Evolutionary conservation across 1,140 invertebrate genomes (phyloP).

Genomic region (Neuroterus valhalla): DNA sequence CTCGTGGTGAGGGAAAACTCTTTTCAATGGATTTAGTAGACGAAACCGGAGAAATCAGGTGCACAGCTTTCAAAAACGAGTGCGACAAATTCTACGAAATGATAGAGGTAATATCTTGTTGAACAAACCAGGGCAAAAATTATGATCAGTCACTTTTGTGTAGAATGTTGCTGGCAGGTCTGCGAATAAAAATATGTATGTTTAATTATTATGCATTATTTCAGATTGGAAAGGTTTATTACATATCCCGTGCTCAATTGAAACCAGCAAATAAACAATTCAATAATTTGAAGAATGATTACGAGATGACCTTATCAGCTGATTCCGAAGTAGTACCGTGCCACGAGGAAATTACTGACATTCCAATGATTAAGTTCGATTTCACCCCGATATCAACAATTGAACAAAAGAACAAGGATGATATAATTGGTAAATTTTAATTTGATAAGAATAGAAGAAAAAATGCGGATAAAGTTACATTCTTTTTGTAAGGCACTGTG

Average conservation of each 20-base stretch:
- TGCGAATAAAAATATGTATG: conserved; percentile 13
- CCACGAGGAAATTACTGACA: conserved; percentile 76
- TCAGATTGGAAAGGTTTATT: conserved; percentile 90
- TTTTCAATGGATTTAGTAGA: conserved; percentile 96
- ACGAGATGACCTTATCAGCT: conserved; percentile 93
- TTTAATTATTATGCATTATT: conserved; percentile 54
- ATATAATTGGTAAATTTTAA: conserved; percentile 80
- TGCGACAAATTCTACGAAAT: conserved; percentile 94
- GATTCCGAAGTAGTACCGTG: conserved; percentile 87
- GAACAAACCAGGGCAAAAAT: not conserved
- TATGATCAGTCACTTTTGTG: too few species aligned
- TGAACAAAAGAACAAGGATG: conserved; percentile 80
- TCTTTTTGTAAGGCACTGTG: conserved; percentile 30
- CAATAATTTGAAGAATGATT: conserved; percentile 91
- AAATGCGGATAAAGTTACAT: conserved; percentile 40
- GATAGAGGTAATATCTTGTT: conserved; percentile 81
- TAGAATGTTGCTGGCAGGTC: too few species aligned
- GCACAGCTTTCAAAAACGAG: conserved; percentile 94
- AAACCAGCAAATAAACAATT: conserved; percentile 96
- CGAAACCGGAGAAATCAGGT: conserved; percentile 94
- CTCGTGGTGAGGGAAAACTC: conserved; percentile 93
- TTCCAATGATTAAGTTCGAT: conserved; percentile 89
- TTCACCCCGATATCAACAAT: conserved; percentile 89
- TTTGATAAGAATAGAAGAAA: conserved; percentile 1
- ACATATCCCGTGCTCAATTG: conserved; percentile 85